These are phyloP conservation scores for Phainopepla nitens DNA, from an alignment of 2,113 vertebrate genomes.

Conservation along the genomic window DNA sequence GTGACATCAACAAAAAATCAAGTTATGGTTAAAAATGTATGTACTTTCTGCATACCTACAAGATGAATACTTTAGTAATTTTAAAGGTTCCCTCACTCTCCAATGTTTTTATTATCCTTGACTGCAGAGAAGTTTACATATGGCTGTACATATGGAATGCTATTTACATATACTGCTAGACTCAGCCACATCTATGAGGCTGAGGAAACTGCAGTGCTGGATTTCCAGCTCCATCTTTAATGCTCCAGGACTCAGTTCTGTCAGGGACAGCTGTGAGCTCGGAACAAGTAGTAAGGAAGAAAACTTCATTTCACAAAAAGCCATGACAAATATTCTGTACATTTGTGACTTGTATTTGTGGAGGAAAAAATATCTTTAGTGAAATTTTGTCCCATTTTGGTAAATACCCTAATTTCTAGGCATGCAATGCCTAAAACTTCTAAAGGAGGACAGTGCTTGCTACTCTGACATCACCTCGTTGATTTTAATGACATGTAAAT, in stretches of 20 bases:
- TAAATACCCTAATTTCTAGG: not conserved
- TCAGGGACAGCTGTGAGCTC: not conserved
- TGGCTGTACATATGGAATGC: not conserved
- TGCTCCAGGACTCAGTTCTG: not conserved
- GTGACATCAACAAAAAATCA: not conserved
- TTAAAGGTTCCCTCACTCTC: not conserved
- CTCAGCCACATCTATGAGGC: rapidly evolving
- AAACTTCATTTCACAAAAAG: not conserved
- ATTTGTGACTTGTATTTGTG: not conserved
- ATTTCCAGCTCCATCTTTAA: not conserved
- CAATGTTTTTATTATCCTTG: not conserved
- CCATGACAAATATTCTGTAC: not conserved
- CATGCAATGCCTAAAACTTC: not conserved
- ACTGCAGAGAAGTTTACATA: not conserved
- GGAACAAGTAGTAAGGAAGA: not conserved
- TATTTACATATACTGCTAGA: not conserved
- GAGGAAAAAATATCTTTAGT: not conserved
- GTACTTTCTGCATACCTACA: not conserved
- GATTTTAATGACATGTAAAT: not conserved
- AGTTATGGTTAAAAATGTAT: not conserved
- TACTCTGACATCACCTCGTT: not conserved
- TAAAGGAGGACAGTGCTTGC: not conserved
- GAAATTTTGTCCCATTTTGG: not conserved
- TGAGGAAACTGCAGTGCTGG: not conserved
- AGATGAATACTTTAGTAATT: not conserved